Base-by-base conservation (phyloP, 1,140 invertebrate species). In the Muscidifurax raptorellus region DNA sequence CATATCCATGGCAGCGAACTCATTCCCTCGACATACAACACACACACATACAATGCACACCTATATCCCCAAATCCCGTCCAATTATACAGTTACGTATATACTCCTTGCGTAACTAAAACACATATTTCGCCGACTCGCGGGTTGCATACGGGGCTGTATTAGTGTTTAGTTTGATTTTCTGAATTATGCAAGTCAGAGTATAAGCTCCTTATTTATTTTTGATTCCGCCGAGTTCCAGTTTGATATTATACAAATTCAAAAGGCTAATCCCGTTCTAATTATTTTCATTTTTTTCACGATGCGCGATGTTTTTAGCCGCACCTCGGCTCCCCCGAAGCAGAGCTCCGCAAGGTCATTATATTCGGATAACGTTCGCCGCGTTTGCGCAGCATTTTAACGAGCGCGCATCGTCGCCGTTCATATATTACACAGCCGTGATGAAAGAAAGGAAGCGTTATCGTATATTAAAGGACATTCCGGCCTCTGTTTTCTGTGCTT, bases 401-500 rank as follows among this genome's bases (percentile, higher is more conserved):
- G 69, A 74, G 71, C 44, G 59, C 76, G 32, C 78, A 25, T 64
- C 30, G 66, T 13, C 13, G 44, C 27, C 52, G n/a, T n/a, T n/a
- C n/a, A n/a, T 6, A 59, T 18, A 59, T 15, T 18, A 10, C 13
- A 15, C 10, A 18, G 6, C 52, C 22, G 18, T 18, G 52, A n/a
- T 7, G 18, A 69, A 85, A 85, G 77, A 47, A 76, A 52, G 36
- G 66, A 15, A 32, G 72, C 30, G 59, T 80, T 80, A 66, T 75
- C 78, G 69, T 80, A 85, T 44, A 80, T 85, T 80, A 85, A 75
- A 74, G 52, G 69, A 80, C 72, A 85, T 80, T 80, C 78, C 83
- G 28, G 15, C 10, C 27, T 32, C n/a, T 47, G 5, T 71, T 40
- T 59, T 74, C 28, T 6, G 15, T 72, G 47, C 15, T 82, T 82